These are phyloP conservation scores for Cryptotis parvus DNA, from an alignment of 2,113 vertebrate species.

Conservation along the genomic window DNA sequence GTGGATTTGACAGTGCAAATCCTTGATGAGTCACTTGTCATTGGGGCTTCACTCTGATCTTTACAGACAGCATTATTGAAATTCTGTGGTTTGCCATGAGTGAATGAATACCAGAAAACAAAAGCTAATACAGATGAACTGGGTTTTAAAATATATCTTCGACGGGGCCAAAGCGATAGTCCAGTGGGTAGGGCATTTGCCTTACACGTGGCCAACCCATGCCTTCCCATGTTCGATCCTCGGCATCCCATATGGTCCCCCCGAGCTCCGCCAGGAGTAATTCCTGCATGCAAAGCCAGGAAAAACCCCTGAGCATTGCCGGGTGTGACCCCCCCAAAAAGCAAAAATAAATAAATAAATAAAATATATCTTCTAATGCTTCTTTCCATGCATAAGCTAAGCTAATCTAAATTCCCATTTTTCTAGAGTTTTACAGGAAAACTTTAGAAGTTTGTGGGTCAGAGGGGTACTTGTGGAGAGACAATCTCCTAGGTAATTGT, in stretches of 20 bases:
- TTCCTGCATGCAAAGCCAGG: too few species aligned
- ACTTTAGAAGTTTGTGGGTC: not conserved
- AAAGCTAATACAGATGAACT: not conserved
- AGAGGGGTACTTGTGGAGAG: not conserved
- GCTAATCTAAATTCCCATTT: not conserved
- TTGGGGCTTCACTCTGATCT: not conserved
- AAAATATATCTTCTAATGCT: not conserved
- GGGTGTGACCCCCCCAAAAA: too few species aligned
- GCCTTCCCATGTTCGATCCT: too few species aligned
- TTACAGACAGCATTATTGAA: not conserved
- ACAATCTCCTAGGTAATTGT: not conserved
- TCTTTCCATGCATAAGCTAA: not conserved
- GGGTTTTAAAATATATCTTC: not conserved
- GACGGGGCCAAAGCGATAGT: too few species aligned
- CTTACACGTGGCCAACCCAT: too few species aligned
- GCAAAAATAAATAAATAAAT: too few species aligned
- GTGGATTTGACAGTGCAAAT: too few species aligned
- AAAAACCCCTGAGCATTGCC: too few species aligned
- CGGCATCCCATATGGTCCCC: too few species aligned
- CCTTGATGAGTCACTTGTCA: too few species aligned
- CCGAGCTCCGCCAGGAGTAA: too few species aligned
- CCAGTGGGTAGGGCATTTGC: too few species aligned
- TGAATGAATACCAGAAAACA: slow-evolving; percentile 6
- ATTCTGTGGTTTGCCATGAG: not conserved
- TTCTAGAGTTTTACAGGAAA: slow-evolving; percentile 16